Conservation (phyloP, 2,888 invertebrate species). For the Andrena praecox region DNA sequence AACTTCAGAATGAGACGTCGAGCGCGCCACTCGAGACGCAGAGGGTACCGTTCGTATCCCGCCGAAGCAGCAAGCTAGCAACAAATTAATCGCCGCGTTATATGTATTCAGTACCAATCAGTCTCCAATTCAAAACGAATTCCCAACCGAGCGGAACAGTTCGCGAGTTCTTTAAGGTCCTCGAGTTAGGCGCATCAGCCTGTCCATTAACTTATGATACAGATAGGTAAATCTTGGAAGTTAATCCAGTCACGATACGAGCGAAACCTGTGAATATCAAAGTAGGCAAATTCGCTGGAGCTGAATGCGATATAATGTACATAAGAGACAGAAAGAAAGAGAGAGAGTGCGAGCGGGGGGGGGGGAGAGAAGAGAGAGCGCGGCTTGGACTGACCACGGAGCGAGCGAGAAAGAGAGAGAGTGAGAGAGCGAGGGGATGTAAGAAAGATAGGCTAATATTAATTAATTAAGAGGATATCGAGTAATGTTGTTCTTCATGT, state of each 20-base stretch:
- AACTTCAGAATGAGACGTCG: background rate
- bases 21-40: background rate
- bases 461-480: constrained; percentile 75
- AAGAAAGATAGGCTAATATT: constrained; percentile 76
- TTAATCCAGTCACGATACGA: constrained; percentile 51
- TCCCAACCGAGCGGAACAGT: background rate
- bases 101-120: background rate
- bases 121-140: background rate
- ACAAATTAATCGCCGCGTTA: background rate
- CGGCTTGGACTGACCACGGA: constrained; percentile 75
- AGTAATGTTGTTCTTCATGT: constrained; percentile 78
- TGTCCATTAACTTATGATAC: constrained; percentile 65
- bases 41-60: background rate
- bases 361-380: constrained; percentile 49
- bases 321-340: constrained; percentile 49
- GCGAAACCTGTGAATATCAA: constrained; percentile 66
- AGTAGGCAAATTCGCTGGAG: constrained; percentile 72
- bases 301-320: constrained; percentile 74
- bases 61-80: background rate
- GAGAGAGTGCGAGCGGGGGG: background rate
- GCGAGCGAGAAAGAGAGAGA: constrained; percentile 24
- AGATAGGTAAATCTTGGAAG: constrained; percentile 41
- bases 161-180: background rate
- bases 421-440: constrained; percentile 53
- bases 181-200: constrained; percentile 1